Evolutionary conservation across 2,888 invertebrate species (phyloP), one percentile per base, ranked within the genome.

Genomic region (Octodonta nipae): DNA sequence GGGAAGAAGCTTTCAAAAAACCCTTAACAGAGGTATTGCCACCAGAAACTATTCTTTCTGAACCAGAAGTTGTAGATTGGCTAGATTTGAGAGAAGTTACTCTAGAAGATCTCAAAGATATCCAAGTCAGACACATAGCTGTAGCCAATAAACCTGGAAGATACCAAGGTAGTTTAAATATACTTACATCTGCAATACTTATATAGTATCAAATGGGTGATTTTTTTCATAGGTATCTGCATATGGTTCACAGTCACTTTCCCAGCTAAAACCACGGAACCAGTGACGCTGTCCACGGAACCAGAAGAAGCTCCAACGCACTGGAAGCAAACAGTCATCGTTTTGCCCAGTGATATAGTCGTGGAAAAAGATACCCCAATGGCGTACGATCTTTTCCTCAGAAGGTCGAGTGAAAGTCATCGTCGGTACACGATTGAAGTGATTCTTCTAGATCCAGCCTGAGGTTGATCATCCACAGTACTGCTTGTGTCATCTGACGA

Each of bases 181-280:
- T n/a, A n/a, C n/a, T 81, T 52, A 60, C 86, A 30, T 87, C 56
- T 73, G 74, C 7, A 79, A 80, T 42, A 62, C 64, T 27, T 86
- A 87, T 57, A 11, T 13, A 29, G 8, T 20, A 26, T 5, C 12
- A 6, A 26, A 5, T 26, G 5, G 26, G 11, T 10, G 26, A 7
- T 5, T 26, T 31, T 34, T 17, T 31, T 33, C 32, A 11, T 15
- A 43, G 82, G 81, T 11, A 64, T 87, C 30, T 82, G 82, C 52
- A 60, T 86, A 28, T 87, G 87, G 86, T 88, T 87, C 56, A 73
- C 75, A 7, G 80, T 81, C 42, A 63, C 65, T 28, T 87, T 88
- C 13, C 39, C 43, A 17, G 42, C 38, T 16, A 44, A 33, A 13
- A 22, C 29, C 11, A 31, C 43, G 4, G 55, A 57, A 38, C 52